Percentiles rank a stretch among this genome's conserved stretches.
phyloP scores from a whole-genome alignment of 1,140 invertebrate genomes.

The Stegodyphus mimosarum region DNA sequence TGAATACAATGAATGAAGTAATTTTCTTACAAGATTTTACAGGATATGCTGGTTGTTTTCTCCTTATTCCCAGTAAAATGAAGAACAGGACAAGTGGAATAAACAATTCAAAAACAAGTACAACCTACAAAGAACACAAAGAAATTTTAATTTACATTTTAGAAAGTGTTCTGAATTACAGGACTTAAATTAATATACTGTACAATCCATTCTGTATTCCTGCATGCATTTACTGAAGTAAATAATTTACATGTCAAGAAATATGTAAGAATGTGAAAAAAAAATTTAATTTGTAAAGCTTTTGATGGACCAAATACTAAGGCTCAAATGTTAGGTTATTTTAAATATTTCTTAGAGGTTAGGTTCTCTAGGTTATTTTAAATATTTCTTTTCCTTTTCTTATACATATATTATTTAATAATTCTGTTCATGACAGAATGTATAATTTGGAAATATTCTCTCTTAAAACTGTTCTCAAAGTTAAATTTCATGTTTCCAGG shows the following conservation, averaged over 20 bases:
- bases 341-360: no score
- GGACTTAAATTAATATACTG: not conserved
- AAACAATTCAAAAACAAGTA: constrained; percentile 70
- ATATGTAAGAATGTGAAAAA: not conserved
- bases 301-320: not conserved
- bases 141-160: not conserved
- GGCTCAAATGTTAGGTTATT: no score
- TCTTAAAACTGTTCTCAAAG: no score
- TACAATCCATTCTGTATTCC: not conserved
- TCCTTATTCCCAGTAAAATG: constrained; percentile 69
- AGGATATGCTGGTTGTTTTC: constrained; percentile 68
- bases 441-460: no score
- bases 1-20: not conserved
- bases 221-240: not conserved
- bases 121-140: constrained; percentile 66
- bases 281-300: not conserved
- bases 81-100: constrained; percentile 71
- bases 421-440: no score
- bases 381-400: no score
- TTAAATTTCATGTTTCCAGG: no score
- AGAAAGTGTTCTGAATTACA: not conserved
- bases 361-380: no score
- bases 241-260: not conserved
- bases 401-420: no score
- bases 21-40: constrained; percentile 66